Base-by-base conservation (phyloP, 2,113 vertebrate species). In the Neopipo cinnamomea region DNA sequence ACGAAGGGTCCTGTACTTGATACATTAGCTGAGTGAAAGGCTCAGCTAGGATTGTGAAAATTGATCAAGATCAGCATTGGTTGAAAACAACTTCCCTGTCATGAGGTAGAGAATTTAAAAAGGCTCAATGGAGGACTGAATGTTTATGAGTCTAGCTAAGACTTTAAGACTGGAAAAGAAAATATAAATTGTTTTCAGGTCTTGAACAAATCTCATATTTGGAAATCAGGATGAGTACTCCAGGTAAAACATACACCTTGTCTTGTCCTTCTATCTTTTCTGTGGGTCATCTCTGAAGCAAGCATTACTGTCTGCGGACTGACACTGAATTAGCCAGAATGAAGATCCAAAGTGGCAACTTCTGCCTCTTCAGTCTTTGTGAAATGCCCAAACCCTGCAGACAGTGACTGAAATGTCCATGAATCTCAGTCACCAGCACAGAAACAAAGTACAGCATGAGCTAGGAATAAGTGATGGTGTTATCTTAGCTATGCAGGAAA, bases 41-140 rank as follows among this genome's bases (percentile, higher is more conserved):
- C 46, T 95, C 73, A 68, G n/a, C 62, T 89, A 85, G 33, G 44
- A 35, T 55, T 79, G 33, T 55, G 66, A 92, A 91, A 93, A 96
- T 75, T 92, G 75, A 91, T 94, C 61, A 81, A 76, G 67, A 88
- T 82, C 61, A 79, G 12, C 11, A 33, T 3, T 78, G 77, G 28
- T 53, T 92, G 73, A 87, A 94, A 91, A 89, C 42, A 56, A 53
- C 41, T 73, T 80, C 24, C 18, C 6, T 92, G 77, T 88, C n/a
- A 47, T 49, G 58, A 76, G 8, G 27, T 56, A 19, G 41, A 74
- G 41, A 63, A 59, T 79, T 39, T 85, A 70, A 65, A 56, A 86
- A 37, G 37, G 42, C 63, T 85, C 67, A 62, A 84, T 90, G 53
- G 59, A 86, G 28, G 53, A 33, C 46, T 47, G 23, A 28, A 42